A percentile compares a stretch with the other conserved stretches of the same genome.
These are phyloP conservation scores for Empidonax traillii DNA, from an alignment of 2,113 vertebrate species.

Conservation along the genomic window DNA sequence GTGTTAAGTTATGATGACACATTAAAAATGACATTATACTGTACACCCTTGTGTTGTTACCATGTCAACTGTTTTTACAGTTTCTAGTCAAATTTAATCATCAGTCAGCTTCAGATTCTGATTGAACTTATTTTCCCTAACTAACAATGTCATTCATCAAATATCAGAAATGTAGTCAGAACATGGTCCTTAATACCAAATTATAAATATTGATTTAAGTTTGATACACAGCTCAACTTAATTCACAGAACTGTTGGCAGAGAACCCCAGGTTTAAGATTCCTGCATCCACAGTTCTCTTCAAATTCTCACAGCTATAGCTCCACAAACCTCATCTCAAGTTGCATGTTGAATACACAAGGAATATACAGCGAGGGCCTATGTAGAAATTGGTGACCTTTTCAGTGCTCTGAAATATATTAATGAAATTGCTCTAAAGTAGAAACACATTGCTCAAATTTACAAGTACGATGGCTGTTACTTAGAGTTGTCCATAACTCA, in stretches of 20 bases:
- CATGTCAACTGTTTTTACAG: not conserved
- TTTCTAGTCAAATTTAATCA: not conserved
- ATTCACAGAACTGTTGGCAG: not conserved
- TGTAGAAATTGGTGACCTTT: not conserved
- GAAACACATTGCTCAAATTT: not conserved
- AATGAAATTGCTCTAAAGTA: not conserved
- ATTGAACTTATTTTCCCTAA: not conserved
- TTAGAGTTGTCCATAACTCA: not conserved
- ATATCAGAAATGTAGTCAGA: not conserved
- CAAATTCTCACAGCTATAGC: not conserved
- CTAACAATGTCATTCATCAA: not conserved
- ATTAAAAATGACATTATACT: slow-evolving; percentile 3
- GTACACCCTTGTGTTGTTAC: not conserved
- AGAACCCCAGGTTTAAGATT: not conserved
- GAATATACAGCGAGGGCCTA: not conserved
- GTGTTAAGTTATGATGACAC: not conserved
- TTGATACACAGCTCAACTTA: not conserved
- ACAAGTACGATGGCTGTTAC: not conserved
- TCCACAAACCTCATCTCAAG: not conserved
- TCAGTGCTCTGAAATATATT: not conserved
- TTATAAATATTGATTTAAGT: not conserved
- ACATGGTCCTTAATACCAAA: not conserved
- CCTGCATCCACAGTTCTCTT: not conserved
- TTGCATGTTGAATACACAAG: not conserved
- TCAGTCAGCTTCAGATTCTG: not conserved